Base-by-base conservation (phyloP, 2,113 vertebrate genomes). In the Copsychus sechellarum region DNA sequence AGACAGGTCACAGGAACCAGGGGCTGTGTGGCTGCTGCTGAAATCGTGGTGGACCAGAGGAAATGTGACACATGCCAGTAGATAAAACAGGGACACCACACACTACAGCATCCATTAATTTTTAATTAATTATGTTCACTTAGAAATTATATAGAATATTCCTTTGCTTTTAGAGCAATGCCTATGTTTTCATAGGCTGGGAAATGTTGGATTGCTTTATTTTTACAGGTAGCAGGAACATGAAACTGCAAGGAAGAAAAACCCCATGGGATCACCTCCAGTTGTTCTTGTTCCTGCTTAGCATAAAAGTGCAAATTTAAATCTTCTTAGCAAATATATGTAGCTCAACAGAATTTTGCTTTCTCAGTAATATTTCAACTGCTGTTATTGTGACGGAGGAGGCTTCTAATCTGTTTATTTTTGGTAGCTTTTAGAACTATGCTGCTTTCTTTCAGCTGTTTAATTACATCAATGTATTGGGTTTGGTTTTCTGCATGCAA, bases 1-100 rank as follows among this genome's bases (percentile, higher is more conserved):
- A 33, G 5, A 43, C 17, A 33, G 45, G 14, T 14, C 53, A 22
- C 62, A 22, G 0, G 0, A 23, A 26, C 17, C 26, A 10, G 45
- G 36, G 5, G 31, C 51, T 76, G 16, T 6, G 36, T 21, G 71
- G 31, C 25, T 67, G 53, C 53, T 60, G 54, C 53, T 60, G 54
- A 19, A 45, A 28, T 45, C 16, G 26, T 18, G 71, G 14, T 26
- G 53, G 22, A 8, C 2, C 54, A 33, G 26, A 53, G 62, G 33
- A 69, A 77, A 60, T 3, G 12, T 12, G 72, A 12, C 45, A 36
- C 36, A 1, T 22, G 14, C 11, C 53, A 33, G 22, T 1, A 20
- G 45, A 9, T 53, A 53, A 38, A 78, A 47, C 47, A n/a, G 38
- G 33, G 22, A 69, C 2, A 23, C 11, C 36, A 33, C 36, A 10